Conservation (phyloP, 2,888 invertebrate species). For the Myopa tessellatipennis region DNA sequence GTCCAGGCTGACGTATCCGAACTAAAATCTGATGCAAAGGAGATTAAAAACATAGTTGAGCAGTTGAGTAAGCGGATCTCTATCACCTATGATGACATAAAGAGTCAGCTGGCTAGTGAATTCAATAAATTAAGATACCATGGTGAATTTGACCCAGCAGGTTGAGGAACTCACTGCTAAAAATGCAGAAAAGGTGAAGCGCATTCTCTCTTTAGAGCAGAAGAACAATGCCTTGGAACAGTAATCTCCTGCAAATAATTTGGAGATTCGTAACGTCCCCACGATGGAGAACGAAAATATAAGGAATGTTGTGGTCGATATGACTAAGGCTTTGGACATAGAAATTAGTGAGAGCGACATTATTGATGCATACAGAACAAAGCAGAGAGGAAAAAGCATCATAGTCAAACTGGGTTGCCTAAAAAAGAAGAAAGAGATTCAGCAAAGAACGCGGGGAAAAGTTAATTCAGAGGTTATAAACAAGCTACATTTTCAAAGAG, state of each 20-base stretch:
- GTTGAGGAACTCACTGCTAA: background rate
- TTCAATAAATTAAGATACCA: background rate
- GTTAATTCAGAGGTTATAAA: background rate
- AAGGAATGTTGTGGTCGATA: background rate
- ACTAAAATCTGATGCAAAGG: conserved; percentile 14
- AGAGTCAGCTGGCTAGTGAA: background rate
- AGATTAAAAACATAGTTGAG: conserved; percentile 1
- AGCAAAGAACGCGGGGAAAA: background rate
- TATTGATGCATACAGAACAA: conserved; percentile 13
- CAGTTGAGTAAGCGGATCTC: background rate
- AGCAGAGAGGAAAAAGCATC: background rate
- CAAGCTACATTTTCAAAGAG: background rate
- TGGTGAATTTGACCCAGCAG: background rate
- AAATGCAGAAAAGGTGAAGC: conserved; percentile 10
- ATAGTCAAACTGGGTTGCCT: background rate
- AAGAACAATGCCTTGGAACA: conserved; percentile 17
- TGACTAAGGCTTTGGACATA: background rate
- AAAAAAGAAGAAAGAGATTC: background rate
- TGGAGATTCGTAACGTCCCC: background rate
- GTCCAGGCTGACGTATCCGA: background rate
- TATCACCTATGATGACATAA: conserved; percentile 5
- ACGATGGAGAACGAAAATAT: background rate
- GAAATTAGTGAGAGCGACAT: background rate
- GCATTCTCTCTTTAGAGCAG: background rate
- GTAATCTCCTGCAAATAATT: background rate